Percentiles rank a stretch among this genome's conserved stretches.
Conservation (phyloP, 2,113 vertebrate genomes). For the Oreochromis tanganicae region DNA sequence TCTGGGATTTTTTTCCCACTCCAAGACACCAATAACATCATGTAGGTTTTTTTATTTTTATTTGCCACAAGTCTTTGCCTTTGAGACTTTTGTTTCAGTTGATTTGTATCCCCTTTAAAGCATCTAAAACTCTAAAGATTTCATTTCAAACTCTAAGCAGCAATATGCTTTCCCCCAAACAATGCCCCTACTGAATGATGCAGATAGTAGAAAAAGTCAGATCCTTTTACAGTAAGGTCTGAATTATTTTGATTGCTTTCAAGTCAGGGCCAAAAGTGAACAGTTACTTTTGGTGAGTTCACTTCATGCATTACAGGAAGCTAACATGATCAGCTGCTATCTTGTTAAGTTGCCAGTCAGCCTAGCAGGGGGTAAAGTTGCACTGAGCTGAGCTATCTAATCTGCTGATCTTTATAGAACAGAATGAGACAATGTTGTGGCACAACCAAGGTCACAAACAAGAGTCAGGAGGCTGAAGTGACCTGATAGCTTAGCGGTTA, state of each 20-base stretch:
- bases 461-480: not conserved
- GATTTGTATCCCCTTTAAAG: not conserved
- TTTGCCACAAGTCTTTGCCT: not conserved
- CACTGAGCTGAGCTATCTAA: conserved; percentile 10
- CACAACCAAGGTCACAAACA: not conserved
- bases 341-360: not conserved
- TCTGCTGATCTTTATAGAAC: not conserved
- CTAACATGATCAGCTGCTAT: not conserved
- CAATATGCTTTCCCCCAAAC: not conserved
- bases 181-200: not conserved
- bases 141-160: not conserved
- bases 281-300: not conserved
- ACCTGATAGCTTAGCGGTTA: not conserved
- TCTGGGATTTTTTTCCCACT: rapidly evolving
- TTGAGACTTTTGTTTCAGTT: not conserved
- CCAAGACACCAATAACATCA: not conserved
- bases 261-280: not conserved
- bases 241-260: not conserved
- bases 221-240: not conserved
- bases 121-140: not conserved
- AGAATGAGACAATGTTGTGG: not conserved
- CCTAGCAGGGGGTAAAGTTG: not conserved
- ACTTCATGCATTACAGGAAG: not conserved
- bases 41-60: not conserved
- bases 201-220: not conserved